Conservation (phyloP, 2,888 invertebrate genomes). For the Cerastoderma edule region DNA sequence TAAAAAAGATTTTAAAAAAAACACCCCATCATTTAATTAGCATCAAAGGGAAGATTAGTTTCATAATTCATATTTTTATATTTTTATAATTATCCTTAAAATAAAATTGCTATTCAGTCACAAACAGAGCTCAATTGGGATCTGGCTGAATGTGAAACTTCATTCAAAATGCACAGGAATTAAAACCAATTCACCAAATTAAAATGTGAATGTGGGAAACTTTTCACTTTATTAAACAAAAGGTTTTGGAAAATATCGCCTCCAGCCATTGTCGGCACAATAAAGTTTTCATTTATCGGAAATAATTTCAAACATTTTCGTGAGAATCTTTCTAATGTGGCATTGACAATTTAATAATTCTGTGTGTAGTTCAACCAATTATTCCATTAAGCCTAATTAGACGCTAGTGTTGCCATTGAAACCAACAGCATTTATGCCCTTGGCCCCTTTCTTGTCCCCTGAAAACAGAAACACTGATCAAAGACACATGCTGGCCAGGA, state of each 20-base stretch:
- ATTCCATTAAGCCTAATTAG: constrained; percentile 21
- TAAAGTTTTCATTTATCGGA: constrained; percentile 16
- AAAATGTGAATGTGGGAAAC: neutral
- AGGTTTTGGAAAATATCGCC: neutral
- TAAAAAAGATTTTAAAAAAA: too few species aligned
- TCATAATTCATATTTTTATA: too few species aligned
- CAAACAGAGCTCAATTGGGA: too few species aligned
- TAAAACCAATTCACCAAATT: constrained; percentile 7
- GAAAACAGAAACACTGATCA: neutral
- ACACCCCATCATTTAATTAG: too few species aligned
- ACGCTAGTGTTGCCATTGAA: constrained; percentile 8
- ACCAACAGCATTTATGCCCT: constrained; percentile 8
- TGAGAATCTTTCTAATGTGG: neutral
- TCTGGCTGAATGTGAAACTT: neutral
- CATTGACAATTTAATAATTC: neutral
- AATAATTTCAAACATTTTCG: constrained; percentile 8
- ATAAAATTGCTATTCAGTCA: too few species aligned
- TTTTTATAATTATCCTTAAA: too few species aligned
- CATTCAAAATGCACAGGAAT: constrained; percentile 1
- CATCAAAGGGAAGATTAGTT: too few species aligned
- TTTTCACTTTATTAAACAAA: constrained; percentile 15
- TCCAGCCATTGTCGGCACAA: neutral
- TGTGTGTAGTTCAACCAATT: constrained; percentile 13
- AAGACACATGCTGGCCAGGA: constrained; percentile 13
- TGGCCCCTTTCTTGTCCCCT: constrained; percentile 20